Evolutionary conservation across 2,888 invertebrate species (phyloP), one percentile per base, ranked within the genome.

Genomic region (Stratiomys singularior): DNA sequence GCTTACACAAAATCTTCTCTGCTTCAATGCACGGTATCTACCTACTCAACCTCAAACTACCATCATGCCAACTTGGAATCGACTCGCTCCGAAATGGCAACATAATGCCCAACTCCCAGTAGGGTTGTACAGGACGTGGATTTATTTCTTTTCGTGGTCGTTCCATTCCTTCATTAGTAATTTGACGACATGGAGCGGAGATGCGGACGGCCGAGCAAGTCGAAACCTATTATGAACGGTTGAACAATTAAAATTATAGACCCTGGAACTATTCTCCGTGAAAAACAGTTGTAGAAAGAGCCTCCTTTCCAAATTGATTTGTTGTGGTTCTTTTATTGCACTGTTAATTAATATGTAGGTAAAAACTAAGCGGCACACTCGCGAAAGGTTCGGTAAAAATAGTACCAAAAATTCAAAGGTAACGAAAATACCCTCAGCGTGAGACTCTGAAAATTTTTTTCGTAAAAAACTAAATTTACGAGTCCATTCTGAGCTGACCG

Each of bases 101-200:
- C 52, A 56, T 52, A 52, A 56, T 27, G 28, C 28, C 15, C n/a
- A 18, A n/a, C 66, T 37, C 37, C 66, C 44, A n/a, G 52, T 28
- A 72, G 52, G 52, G 47, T 56, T 47, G 71, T 56, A n/a, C 71
- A 72, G 71, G 71, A 72, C 71, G 52, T 72, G 15, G 46, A 72
- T 72, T 72, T 27, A 28, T 52, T 52, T 72, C 18, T 28, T 46
- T 56, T 56, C 28, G 52, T 23, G 52, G 27, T 28, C 27, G 27
- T 9, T 72, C 13, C 46, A 28, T 56, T 52, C 30, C 56, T 72
- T 72, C 71, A 72, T 72, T 72, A 72, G 71, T 28, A 72, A 72
- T 72, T 72, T 56, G 52, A 72, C 52, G 28, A 72, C 56, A 27
- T 11, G 30, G 28, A 21, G 56, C 30, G 27, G 56, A 25, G 47